phyloP scores from a whole-genome alignment of 64 coral and sea anemone genomes.

The Dendronephthya gigantea region DNA sequence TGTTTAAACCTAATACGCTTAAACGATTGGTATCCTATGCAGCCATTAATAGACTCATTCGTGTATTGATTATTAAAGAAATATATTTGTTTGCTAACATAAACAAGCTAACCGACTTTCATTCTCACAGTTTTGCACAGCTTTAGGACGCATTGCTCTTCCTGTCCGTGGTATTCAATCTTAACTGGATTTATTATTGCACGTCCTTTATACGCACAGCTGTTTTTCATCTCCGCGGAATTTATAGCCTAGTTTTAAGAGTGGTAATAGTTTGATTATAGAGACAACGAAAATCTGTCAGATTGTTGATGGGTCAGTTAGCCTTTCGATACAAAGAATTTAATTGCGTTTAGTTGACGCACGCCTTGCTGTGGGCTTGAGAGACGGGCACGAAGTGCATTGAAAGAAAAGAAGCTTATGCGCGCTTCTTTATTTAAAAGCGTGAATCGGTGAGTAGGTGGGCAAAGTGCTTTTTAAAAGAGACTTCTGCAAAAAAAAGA shows the following conservation, averaged over 20 bases:
- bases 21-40: neutral
- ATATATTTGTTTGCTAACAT: neutral
- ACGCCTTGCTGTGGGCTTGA: neutral
- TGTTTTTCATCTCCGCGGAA: neutral
- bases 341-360: neutral
- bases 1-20: neutral
- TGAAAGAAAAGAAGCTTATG: neutral
- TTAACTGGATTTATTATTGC: neutral
- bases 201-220: neutral
- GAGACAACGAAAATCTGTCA: neutral
- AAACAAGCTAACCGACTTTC: neutral
- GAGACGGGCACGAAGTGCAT: neutral
- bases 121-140: neutral
- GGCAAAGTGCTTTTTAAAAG: neutral
- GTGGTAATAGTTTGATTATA: conserved; percentile 4
- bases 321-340: neutral
- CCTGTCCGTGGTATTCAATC: neutral
- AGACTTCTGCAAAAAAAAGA: too few species aligned
- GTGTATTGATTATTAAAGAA: neutral
- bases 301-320: neutral
- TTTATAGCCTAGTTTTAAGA: neutral
- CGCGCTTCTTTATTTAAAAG: neutral
- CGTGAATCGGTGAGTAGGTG: neutral
- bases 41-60: neutral
- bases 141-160: neutral